Percentiles rank a stretch among this genome's conserved stretches.
These are phyloP conservation scores for Colistium nudipinnis DNA, from an alignment of 2,113 vertebrate genomes.

Conservation along the genomic window DNA sequence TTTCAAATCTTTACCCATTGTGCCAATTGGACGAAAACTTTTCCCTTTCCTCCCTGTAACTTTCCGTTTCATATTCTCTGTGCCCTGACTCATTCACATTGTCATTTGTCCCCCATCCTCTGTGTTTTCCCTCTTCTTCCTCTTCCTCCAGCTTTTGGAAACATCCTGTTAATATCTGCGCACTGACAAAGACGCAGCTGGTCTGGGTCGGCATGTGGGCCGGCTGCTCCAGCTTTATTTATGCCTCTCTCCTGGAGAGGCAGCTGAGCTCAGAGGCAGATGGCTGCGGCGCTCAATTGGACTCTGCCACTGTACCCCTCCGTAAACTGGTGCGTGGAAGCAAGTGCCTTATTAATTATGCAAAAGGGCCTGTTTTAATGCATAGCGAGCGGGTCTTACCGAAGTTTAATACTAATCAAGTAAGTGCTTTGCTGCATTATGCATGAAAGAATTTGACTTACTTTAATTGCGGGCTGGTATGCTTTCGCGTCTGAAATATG, in stretches of 20 bases:
- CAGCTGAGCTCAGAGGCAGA: constrained; percentile 63
- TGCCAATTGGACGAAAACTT: constrained; percentile 4
- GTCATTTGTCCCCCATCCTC: not conserved
- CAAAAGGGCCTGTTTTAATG: constrained; percentile 69
- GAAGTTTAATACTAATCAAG: constrained; percentile 72
- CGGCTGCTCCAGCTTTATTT: constrained; percentile 63
- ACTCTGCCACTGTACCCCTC: constrained; percentile 58
- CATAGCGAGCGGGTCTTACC: constrained; percentile 44
- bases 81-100: not conserved
- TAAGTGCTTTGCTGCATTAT: constrained; percentile 70
- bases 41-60: constrained; percentile 3
- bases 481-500: constrained; percentile 32
- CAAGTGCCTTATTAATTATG: constrained; percentile 76
- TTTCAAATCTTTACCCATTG: not conserved
- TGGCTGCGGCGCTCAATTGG: constrained; percentile 70
- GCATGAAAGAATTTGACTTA: constrained; percentile 66
- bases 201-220: constrained; percentile 63
- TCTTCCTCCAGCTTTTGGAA: constrained; percentile 49
- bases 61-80: too few relatives aligned
- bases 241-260: constrained; percentile 56
- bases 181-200: constrained; percentile 76
- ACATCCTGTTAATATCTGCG: constrained; percentile 61
- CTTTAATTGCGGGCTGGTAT: constrained; percentile 51
- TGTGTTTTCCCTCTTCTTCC: constrained; percentile 23
- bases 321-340: constrained; percentile 75